These are phyloP conservation scores for Homarus gammarus DNA, from an alignment of 2,888 invertebrate genomes.

Conservation along the genomic window DNA sequence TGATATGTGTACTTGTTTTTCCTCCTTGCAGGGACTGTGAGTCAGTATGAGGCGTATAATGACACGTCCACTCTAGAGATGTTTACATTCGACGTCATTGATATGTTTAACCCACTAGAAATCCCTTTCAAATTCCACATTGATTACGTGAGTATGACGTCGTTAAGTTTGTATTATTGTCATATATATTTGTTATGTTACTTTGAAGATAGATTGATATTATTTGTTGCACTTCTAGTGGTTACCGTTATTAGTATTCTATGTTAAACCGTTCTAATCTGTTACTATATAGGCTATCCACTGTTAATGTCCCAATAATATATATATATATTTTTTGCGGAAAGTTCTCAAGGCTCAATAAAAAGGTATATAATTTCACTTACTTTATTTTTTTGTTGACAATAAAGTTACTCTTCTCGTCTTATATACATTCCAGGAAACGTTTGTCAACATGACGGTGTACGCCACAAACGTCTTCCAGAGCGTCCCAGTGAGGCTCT, in stretches of 20 bases:
- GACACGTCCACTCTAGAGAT: constrained; percentile 46
- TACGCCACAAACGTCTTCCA: constrained; percentile 63
- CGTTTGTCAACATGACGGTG: constrained; percentile 62
- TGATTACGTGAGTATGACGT: constrained; percentile 54
- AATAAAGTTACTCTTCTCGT: too few relatives aligned
- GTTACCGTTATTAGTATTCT: not conserved
- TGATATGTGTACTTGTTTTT: not conserved
- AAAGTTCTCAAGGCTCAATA: too few relatives aligned
- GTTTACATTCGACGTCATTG: constrained; percentile 11
- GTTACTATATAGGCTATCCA: too few relatives aligned
- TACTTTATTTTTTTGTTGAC: too few relatives aligned
- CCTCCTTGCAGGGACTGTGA: constrained; percentile 64
- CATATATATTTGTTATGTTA: too few relatives aligned
- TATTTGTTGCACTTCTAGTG: too few relatives aligned
- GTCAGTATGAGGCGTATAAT: constrained; percentile 40
- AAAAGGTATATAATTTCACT: too few relatives aligned
- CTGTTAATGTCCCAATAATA: too few relatives aligned
- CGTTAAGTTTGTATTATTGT: too few relatives aligned
- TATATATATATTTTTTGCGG: too few relatives aligned
- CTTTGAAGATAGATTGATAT: too few relatives aligned
- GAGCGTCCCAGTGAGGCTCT: constrained; percentile 40
- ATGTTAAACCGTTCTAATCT: too few relatives aligned
- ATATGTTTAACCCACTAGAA: constrained; percentile 38
- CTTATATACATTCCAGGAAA: constrained; percentile 59
- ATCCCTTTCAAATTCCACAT: constrained; percentile 50